A percentile compares a stretch with the other conserved stretches of the same genome.
Evolutionary conservation across 2,113 vertebrate species (phyloP).

Genomic region (Myocastor coypus): DNA sequence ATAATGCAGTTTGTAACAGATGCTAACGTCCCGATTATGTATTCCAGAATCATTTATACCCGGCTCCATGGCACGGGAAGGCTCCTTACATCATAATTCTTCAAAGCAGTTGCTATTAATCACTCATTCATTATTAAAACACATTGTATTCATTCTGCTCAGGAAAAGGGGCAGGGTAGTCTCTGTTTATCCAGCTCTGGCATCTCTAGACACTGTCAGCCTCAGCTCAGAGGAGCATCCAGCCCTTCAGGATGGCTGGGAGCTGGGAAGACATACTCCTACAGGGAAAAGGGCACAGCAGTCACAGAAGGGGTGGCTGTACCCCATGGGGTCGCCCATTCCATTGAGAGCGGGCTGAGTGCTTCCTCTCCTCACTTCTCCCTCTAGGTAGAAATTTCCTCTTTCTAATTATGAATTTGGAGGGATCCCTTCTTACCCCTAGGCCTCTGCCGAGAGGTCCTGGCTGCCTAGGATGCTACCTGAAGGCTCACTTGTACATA

Average conservation of each 20-base stretch:
- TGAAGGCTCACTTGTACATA: background rate
- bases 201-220: slow-evolving; percentile 16
- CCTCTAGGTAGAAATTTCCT: background rate
- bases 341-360: background rate
- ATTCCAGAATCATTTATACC: slow-evolving; percentile 81
- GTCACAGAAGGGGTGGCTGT: background rate
- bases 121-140: slow-evolving; percentile 84
- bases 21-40: slow-evolving; percentile 78
- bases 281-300: background rate
- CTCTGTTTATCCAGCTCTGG: slow-evolving; percentile 58
- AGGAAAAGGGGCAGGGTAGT: slow-evolving; percentile 23
- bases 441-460: background rate
- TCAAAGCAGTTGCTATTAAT: slow-evolving; percentile 83
- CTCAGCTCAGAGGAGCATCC: background rate
- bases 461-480: background rate
- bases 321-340: background rate
- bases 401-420: background rate
- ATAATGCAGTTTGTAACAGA: slow-evolving; percentile 78
- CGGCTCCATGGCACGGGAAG: slow-evolving; percentile 39
- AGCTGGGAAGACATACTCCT: background rate
- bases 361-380: background rate
- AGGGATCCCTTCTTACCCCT: background rate
- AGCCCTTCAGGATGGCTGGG: background rate
- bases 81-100: slow-evolving; percentile 79
- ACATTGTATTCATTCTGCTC: slow-evolving; percentile 72